A percentile compares a stretch with the other conserved stretches of the same genome.
Evolutionary conservation across 2,797 vertebrate genomes (phyloP).

Genomic region (Spinibarbus caldwelli): DNA sequence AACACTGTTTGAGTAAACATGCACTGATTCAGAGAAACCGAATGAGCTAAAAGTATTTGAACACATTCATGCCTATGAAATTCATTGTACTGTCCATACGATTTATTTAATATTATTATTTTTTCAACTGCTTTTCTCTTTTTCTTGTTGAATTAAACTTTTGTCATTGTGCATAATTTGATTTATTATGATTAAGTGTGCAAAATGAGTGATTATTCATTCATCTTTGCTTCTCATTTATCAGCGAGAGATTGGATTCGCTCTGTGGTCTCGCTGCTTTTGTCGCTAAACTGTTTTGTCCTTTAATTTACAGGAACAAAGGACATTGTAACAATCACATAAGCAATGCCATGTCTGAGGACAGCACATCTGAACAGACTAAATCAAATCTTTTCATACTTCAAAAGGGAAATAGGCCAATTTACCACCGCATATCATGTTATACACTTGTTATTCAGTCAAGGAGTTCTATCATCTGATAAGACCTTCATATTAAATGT

Average conservation of each 20-base stretch:
- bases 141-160: slow-evolving; percentile 42
- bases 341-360: slow-evolving; percentile 44
- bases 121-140: slow-evolving; percentile 28
- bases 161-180: slow-evolving; percentile 54
- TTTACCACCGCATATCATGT: slow-evolving; percentile 19
- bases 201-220: slow-evolving; percentile 57
- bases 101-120: neutral
- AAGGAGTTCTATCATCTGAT: neutral
- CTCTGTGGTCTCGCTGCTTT: slow-evolving; percentile 44
- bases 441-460: neutral
- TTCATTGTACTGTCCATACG: slow-evolving; percentile 43
- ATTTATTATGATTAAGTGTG: slow-evolving; percentile 56
- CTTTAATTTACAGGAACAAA: slow-evolving; percentile 60
- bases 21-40: neutral
- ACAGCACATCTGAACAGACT: slow-evolving; percentile 34
- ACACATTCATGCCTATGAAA: slow-evolving; percentile 33
- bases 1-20: neutral
- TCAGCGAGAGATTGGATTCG: slow-evolving; percentile 13
- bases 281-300: slow-evolving; percentile 49
- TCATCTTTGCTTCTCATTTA: slow-evolving; percentile 58
- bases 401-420: slow-evolving; percentile 37
- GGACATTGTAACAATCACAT: slow-evolving; percentile 22
- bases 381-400: slow-evolving; percentile 48
- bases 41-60: neutral
- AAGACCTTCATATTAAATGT: too few relatives aligned